A percentile compares a stretch with the other conserved stretches of the same genome.
Evolutionary conservation across 2,797 vertebrate genomes (phyloP).

Genomic region (Diplodus puntazzo): DNA sequence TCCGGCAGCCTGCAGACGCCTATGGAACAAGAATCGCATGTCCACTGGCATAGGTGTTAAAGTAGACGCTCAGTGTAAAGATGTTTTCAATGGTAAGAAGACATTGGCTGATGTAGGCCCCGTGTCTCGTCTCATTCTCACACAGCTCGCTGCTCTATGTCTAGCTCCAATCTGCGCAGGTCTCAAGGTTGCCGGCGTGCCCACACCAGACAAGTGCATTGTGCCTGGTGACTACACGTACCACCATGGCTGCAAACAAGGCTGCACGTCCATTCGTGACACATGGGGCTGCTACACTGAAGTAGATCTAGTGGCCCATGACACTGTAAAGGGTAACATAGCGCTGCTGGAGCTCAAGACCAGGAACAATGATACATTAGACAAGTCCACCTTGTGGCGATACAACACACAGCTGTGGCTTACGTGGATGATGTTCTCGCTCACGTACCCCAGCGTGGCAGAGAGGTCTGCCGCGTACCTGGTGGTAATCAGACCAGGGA

Average conservation of each 20-base stretch:
- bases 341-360: conserved; percentile 37
- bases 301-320: conserved; percentile 35
- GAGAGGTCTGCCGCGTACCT: conserved; percentile 9
- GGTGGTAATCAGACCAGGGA: conserved; percentile 33
- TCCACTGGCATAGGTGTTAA: fast-evolving
- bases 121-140: conserved; percentile 10
- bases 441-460: conserved; percentile 42
- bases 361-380: background rate
- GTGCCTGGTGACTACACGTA: background rate
- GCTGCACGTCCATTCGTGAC: too few relatives aligned
- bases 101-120: fast-evolving
- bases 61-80: conserved; percentile 24
- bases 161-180: conserved; percentile 17
- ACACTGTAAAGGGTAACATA: background rate
- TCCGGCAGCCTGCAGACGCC: fast-evolving
- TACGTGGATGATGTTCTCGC: conserved; percentile 46
- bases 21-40: background rate
- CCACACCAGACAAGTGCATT: background rate
- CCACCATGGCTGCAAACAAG: conserved; percentile 8
- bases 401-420: conserved; percentile 48
- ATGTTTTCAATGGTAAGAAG: conserved; percentile 15
- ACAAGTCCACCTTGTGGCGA: background rate
- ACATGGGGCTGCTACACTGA: conserved; percentile 8
- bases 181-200: background rate
- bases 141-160: background rate